phyloP scores from a whole-genome alignment of 2,888 invertebrate species.

The Axea sp. region DNA sequence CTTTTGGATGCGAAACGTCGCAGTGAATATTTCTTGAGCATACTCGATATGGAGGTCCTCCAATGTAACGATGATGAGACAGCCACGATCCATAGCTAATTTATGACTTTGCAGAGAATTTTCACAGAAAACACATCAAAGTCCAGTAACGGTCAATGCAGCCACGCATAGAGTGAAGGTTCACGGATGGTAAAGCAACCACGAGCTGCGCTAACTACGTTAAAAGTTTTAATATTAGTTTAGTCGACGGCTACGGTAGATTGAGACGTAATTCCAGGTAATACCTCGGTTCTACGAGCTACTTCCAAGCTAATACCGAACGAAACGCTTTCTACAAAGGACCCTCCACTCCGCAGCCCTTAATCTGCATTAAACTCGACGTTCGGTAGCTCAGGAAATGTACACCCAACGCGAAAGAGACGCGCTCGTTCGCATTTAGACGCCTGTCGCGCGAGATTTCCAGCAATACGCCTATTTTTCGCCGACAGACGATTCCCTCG shows the following conservation, averaged over 20 bases:
- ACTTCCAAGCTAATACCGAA: conserved; percentile 77
- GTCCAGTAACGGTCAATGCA: conserved; percentile 77
- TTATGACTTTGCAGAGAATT: conserved; percentile 77
- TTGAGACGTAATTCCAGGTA: conserved; percentile 80
- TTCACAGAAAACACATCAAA: conserved; percentile 78
- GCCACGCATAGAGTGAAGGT: conserved; percentile 71
- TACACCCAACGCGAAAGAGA: conserved; percentile 59
- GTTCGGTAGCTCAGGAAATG: conserved; percentile 70
- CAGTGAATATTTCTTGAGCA: conserved; percentile 42
- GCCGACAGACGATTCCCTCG: neutral
- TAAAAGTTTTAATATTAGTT: conserved; percentile 80
- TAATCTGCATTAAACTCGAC: conserved; percentile 78
- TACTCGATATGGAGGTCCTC: conserved; percentile 42
- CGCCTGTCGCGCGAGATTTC: conserved; percentile 45
- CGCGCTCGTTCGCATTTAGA: conserved; percentile 46
- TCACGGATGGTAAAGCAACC: conserved; percentile 78
- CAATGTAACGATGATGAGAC: conserved; percentile 60
- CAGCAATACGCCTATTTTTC: conserved; percentile 39
- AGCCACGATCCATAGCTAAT: conserved; percentile 73
- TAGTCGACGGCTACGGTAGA: conserved; percentile 80
- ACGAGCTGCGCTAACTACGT: conserved; percentile 78
- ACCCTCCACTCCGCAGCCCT: conserved; percentile 73
- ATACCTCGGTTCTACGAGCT: conserved; percentile 78
- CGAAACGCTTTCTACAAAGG: conserved; percentile 78
- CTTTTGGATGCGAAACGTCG: conserved; percentile 17